These are phyloP conservation scores for Brachyopa scutellaris DNA, from an alignment of 2,888 invertebrate genomes.

Conservation along the genomic window DNA sequence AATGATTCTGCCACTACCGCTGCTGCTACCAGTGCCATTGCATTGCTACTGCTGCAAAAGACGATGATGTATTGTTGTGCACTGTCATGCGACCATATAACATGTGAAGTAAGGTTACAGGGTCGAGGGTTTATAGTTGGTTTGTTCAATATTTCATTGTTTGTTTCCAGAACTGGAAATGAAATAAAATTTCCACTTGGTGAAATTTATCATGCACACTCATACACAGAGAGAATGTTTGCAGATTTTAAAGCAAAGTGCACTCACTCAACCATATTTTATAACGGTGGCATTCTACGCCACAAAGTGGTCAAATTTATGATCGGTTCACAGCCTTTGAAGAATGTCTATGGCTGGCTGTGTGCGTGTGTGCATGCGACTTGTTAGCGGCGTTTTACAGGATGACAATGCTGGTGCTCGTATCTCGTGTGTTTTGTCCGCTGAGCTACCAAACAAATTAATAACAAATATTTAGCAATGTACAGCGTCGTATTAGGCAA, in stretches of 20 bases:
- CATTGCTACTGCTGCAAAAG: slow-evolving; percentile 57
- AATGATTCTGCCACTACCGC: slow-evolving; percentile 27
- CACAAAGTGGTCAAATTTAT: slow-evolving; percentile 71
- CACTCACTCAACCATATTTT: slow-evolving; percentile 69
- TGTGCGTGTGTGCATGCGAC: not conserved
- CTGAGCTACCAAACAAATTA: slow-evolving; percentile 18
- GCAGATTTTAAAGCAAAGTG: slow-evolving; percentile 68
- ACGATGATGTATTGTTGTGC: slow-evolving; percentile 70
- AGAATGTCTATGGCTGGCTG: slow-evolving; percentile 43
- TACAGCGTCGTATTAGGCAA: slow-evolving; percentile 29
- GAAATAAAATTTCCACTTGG: slow-evolving; percentile 72
- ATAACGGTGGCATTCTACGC: slow-evolving; percentile 67
- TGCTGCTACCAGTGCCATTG: slow-evolving; percentile 15
- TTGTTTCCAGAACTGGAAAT: slow-evolving; percentile 72
- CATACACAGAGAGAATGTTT: slow-evolving; percentile 67
- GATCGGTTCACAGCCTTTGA: slow-evolving; percentile 69
- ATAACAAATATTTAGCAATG: slow-evolving; percentile 14
- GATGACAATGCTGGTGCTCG: not conserved
- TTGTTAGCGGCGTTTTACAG: slow-evolving; percentile 7
- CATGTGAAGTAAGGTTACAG: slow-evolving; percentile 69
- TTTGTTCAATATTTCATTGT: slow-evolving; percentile 72
- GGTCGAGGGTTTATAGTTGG: slow-evolving; percentile 70
- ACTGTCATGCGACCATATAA: slow-evolving; percentile 67
- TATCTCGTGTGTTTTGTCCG: too few species aligned
- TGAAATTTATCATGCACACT: slow-evolving; percentile 68